Evolutionary conservation across 2,113 vertebrate species (phyloP), one percentile per base, ranked within the genome.

Genomic region (Aegithalos caudatus): DNA sequence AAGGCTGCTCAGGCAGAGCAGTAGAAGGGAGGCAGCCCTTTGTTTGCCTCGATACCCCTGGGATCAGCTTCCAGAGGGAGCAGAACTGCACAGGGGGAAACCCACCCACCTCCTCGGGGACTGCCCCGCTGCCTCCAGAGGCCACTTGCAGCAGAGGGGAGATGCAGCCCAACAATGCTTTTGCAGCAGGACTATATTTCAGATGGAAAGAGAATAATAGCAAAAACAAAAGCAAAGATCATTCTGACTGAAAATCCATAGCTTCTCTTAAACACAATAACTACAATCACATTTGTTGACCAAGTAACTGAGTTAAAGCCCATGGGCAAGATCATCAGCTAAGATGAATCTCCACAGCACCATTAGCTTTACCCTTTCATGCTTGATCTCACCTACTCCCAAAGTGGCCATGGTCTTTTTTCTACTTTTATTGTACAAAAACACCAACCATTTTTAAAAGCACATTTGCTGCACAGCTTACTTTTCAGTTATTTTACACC

Each of bases 401-500:
- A 65, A 73, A 91, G 80, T 22, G 48, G 61, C 37, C 58, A 53
- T 11, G 19, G 65, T 81, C 22, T 47, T 81, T 88, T 84, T 70
- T 45, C 40, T 12, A 28, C 28, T 53, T 73, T 72, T 73, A 77
- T 61, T 81, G 72, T 51, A 62, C 44, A 82, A 71, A 94, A 87
- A 62, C 3, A 1, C 21, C 79, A 73, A 44, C 38, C 47, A n/a
- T 73, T 90, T 92, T 15, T 28, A 70, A 61, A 82, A 92, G 48
- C 35, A 35, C 37, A 29, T 89, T 95, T 95, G 67, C 58, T 50
- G 48, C 47, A 95, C 91, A 91, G 85, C 79, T 94, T 95, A 81
- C 38, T 48, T 92, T 91, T 91, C 90, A 95, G n/a, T 97, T 94
- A 69, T 89, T 91, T 96, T 97, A 93, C 87, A 90, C 93, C 56